phyloP scores from a whole-genome alignment of 1,140 invertebrate species.

The Platyscapa corneri region DNA sequence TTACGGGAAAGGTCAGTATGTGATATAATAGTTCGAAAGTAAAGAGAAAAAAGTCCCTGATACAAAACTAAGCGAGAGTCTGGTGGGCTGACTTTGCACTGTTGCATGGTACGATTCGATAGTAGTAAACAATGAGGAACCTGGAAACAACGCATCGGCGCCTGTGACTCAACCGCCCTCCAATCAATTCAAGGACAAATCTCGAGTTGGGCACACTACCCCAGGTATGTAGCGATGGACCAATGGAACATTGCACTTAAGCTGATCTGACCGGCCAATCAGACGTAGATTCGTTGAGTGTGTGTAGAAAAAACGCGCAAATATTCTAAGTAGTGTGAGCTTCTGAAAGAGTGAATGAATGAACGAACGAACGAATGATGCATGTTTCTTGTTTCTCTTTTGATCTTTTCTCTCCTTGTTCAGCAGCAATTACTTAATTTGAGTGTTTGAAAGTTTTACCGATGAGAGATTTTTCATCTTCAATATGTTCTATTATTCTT shows the following conservation, averaged over 20 bases:
- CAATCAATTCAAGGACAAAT: conserved; percentile 69
- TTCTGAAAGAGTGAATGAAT: no score
- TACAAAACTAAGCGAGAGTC: conserved; percentile 65
- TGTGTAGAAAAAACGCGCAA: background rate
- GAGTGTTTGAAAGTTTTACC: no score
- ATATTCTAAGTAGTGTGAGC: background rate
- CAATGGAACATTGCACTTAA: background rate
- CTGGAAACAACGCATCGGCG: conserved; percentile 63
- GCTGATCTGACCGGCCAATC: background rate
- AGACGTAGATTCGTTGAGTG: background rate
- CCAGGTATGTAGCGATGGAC: conserved; percentile 68
- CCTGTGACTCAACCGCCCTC: conserved; percentile 20
- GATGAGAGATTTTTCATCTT: background rate
- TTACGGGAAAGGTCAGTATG: background rate
- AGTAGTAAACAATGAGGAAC: conserved; percentile 73
- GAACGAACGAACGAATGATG: background rate
- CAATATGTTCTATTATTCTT: background rate
- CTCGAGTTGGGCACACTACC: conserved; percentile 70
- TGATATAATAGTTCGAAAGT: background rate
- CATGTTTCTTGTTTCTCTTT: background rate
- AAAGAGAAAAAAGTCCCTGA: background rate
- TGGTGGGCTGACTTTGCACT: conserved; percentile 75
- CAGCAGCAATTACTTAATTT: background rate
- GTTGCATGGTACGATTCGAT: conserved; percentile 75
- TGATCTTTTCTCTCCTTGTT: background rate